phyloP scores from a whole-genome alignment of 53 echinoderm and acorn worm species.

The Luidia sarsii region DNA sequence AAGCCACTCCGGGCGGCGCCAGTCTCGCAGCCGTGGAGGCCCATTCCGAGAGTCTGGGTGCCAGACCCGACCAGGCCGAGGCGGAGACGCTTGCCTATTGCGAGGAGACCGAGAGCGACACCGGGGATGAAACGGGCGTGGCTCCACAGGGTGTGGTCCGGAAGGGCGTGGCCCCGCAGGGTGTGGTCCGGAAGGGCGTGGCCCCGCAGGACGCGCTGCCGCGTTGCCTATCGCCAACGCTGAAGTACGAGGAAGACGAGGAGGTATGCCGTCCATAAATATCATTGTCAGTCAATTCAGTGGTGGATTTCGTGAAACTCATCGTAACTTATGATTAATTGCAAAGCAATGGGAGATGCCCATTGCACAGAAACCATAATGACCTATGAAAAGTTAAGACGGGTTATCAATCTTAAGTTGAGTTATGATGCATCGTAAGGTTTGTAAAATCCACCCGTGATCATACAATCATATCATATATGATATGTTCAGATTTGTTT shows the following conservation, averaged over 20 bases:
- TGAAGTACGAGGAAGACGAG: conserved; percentile 35
- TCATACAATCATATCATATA: too few relatives aligned
- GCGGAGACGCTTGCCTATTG: background rate
- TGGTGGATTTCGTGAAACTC: too few relatives aligned
- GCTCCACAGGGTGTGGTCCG: background rate
- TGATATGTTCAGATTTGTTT: too few relatives aligned
- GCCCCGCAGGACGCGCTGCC: background rate
- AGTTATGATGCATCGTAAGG: too few relatives aligned
- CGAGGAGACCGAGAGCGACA: conserved; percentile 14
- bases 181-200: background rate
- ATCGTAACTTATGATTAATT: too few relatives aligned
- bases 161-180: background rate
- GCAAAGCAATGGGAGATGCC: too few relatives aligned
- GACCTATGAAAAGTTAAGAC: too few relatives aligned
- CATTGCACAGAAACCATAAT: too few relatives aligned
- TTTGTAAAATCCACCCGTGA: too few relatives aligned
- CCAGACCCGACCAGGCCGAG: background rate
- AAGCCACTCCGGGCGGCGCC: background rate
- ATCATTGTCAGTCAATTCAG: too few relatives aligned
- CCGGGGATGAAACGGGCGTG: background rate
- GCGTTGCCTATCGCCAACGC: too few relatives aligned
- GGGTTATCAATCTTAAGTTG: too few relatives aligned
- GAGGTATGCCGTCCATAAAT: conserved; percentile 4
- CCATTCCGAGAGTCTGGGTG: background rate
- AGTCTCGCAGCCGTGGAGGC: background rate